phyloP scores from a whole-genome alignment of 30 jellyfish, hydroid and myxozoan genomes.

The Aurelia aurita complex sp. Pacific region DNA sequence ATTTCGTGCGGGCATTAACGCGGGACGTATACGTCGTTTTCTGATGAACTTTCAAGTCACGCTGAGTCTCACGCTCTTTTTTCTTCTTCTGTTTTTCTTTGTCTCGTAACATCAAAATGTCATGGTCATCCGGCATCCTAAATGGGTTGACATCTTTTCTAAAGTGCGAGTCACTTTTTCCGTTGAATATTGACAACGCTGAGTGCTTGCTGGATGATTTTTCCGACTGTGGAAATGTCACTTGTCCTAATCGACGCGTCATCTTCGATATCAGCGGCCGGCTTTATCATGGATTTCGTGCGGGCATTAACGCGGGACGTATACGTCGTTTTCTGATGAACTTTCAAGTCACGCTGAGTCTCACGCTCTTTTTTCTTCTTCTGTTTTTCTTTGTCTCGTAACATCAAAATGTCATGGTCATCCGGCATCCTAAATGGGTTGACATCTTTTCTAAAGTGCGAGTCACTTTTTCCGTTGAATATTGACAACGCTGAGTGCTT shows the following conservation, averaged over 20 bases:
- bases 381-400: conserved; percentile 93
- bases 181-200: conserved; percentile 16
- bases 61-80: conserved; percentile 85
- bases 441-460: conserved; percentile 33
- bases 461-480: conserved; percentile 1
- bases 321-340: conserved; percentile 89
- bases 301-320: conserved; percentile 96
- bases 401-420: conserved; percentile 84
- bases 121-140: conserved; percentile 93
- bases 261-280: conserved; percentile 98
- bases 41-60: conserved; percentile 82
- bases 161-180: neutral
- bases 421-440: conserved; percentile 96
- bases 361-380: conserved; percentile 89
- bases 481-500: conserved; percentile 43
- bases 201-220: conserved; percentile 55
- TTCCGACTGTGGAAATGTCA: conserved; percentile 57
- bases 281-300: conserved; percentile 94
- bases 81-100: conserved; percentile 91
- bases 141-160: conserved; percentile 85
- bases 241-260: conserved; percentile 62
- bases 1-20: conserved; percentile 92
- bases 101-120: conserved; percentile 84
- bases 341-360: conserved; percentile 78
- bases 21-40: conserved; percentile 95